Evolutionary conservation across 2,888 invertebrate species (phyloP).

Genomic region (Plebejus anna): DNA sequence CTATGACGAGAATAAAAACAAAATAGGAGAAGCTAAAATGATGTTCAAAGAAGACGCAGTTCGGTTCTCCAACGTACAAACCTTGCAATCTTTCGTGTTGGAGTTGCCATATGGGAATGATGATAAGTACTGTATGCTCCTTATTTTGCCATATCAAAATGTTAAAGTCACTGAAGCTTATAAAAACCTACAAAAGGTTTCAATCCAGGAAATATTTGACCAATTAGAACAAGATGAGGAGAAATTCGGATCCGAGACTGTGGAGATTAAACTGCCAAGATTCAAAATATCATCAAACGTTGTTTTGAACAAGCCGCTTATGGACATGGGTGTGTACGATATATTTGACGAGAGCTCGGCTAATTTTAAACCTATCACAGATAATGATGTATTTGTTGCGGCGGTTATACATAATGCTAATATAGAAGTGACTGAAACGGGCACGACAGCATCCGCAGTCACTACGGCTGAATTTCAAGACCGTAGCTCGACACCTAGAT

Average conservation of each 20-base stretch:
- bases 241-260: slow-evolving; percentile 78
- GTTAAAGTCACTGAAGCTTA: slow-evolving; percentile 72
- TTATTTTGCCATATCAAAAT: slow-evolving; percentile 81
- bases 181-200: slow-evolving; percentile 63
- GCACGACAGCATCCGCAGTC: slow-evolving; percentile 84
- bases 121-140: slow-evolving; percentile 80
- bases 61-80: slow-evolving; percentile 76
- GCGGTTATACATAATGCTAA: slow-evolving; percentile 85
- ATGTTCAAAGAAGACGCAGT: slow-evolving; percentile 84
- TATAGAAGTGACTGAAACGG: slow-evolving; percentile 87
- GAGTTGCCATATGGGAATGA: slow-evolving; percentile 85
- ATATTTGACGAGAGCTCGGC: slow-evolving; percentile 80
- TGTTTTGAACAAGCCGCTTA: slow-evolving; percentile 77
- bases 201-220: slow-evolving; percentile 72
- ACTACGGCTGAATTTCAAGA: slow-evolving; percentile 73
- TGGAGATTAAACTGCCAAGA: slow-evolving; percentile 82
- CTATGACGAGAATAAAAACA: slow-evolving; percentile 76
- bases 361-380: slow-evolving; percentile 77
- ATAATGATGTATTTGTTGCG: slow-evolving; percentile 78
- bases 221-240: slow-evolving; percentile 67
- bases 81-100: slow-evolving; percentile 79
- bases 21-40: slow-evolving; percentile 83
- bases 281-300: slow-evolving; percentile 82
- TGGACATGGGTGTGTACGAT: slow-evolving; percentile 83
- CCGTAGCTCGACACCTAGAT: slow-evolving; percentile 80